Evolutionary conservation across 1,140 invertebrate species (phyloP), one percentile per base, ranked within the genome.

Genomic region (Gonatopus flavifemur): DNA sequence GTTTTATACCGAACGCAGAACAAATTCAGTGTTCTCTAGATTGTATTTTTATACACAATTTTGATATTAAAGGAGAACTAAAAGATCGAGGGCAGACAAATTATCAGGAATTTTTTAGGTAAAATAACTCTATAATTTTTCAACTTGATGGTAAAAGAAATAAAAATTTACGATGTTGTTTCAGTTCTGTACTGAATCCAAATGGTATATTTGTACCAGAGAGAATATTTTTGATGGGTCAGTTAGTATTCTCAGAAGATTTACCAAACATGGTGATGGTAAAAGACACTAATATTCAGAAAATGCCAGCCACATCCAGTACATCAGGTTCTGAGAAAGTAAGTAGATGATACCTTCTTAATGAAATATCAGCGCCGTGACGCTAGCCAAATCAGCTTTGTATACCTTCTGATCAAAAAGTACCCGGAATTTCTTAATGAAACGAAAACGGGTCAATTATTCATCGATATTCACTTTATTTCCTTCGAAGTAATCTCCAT

Each of bases 181-280:
- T 36, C 38, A 63, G 68, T 36, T 57, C 42, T 32, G 52, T 66
- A 30, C 40, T 76, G 7, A 63, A 55, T 33, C 46, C 58, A 41
- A 56, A 48, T 50, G 76, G 78, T 2, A 45, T 63, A 12, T 55
- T 82, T 22, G 30, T 82, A 15, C 81, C 80, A 21, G 52, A 68
- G 37, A 61, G 67, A 45, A 57, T 81, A 52, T 62, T 62, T 43
- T 55, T 71, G 30, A 62, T 71, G 37, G 69, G 69, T 24, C 66
- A 69, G 31, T 49, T 71, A 37, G 51, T 67, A 8, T 67, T 59
- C 31, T 71, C 67, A 1, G 46, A 66, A 30, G 67, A 71, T 42
- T 60, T 71, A 20, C 55, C 66, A 33, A 71, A 69, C 31, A 70
- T 71, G 66, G 52, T 66, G 39, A 57, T 47, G 16, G 67, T 70